A percentile compares a stretch with the other conserved stretches of the same genome.
These are phyloP conservation scores for Syngnathus scovelli DNA, from an alignment of 2,113 vertebrate species.

Conservation along the genomic window DNA sequence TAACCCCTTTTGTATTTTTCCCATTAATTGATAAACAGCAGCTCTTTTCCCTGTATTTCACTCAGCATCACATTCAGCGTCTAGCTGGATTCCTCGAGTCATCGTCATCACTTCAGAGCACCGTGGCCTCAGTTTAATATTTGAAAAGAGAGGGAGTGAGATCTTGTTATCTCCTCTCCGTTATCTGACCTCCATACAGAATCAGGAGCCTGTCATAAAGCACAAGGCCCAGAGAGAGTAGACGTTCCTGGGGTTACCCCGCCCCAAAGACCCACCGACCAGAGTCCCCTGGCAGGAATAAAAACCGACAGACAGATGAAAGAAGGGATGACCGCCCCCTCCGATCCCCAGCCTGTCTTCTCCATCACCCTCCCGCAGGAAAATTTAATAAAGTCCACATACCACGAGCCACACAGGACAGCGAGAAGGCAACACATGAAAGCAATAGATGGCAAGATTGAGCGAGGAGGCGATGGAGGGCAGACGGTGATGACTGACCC, in stretches of 20 bases:
- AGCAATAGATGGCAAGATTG: slow-evolving; percentile 51
- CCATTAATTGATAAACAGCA: background rate
- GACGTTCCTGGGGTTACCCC: slow-evolving; percentile 50
- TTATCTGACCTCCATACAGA: slow-evolving; percentile 52
- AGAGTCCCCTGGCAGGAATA: slow-evolving; percentile 44
- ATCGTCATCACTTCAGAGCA: background rate
- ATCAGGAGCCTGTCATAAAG: slow-evolving; percentile 40
- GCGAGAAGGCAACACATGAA: slow-evolving; percentile 63
- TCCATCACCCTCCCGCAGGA: slow-evolving; percentile 62
- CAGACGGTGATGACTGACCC: slow-evolving; percentile 63
- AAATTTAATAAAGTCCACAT: slow-evolving; percentile 73
- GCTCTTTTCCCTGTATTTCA: background rate
- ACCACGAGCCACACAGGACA: slow-evolving; percentile 59
- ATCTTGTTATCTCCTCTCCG: slow-evolving; percentile 32
- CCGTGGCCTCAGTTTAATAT: slow-evolving; percentile 6
- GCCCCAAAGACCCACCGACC: slow-evolving; percentile 45
- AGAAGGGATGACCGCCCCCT: slow-evolving; percentile 56
- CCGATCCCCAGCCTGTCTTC: slow-evolving; percentile 61
- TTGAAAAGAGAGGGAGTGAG: slow-evolving; percentile 17
- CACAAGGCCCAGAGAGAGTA: slow-evolving; percentile 40
- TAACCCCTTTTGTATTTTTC: background rate
- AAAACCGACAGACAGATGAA: slow-evolving; percentile 63
- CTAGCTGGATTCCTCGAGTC: background rate
- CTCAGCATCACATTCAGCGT: background rate
- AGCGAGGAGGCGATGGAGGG: slow-evolving; percentile 44